Evolutionary conservation across 2,113 vertebrate genomes (phyloP).

Genomic region (Galbula dea): DNA sequence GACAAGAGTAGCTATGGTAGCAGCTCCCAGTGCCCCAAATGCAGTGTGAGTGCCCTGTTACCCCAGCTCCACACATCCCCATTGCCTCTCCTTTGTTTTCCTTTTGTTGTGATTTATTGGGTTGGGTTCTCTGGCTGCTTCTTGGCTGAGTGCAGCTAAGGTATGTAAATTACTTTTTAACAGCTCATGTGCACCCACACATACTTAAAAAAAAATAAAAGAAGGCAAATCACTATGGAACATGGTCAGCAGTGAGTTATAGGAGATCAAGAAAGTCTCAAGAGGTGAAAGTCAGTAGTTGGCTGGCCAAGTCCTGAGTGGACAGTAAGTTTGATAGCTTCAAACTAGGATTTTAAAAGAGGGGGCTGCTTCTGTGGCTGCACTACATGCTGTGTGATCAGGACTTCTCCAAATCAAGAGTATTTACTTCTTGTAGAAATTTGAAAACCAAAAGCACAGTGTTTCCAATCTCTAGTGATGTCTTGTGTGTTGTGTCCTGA

Average conservation of each 20-base stretch:
- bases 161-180: conserved; percentile 42
- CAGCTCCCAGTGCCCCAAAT: neutral
- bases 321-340: neutral
- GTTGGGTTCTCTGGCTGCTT: neutral
- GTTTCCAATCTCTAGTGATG: neutral
- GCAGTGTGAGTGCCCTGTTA: neutral
- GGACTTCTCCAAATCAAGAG: neutral
- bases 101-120: conserved; percentile 24
- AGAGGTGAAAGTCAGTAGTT: neutral
- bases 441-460: neutral
- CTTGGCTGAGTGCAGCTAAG: conserved; percentile 20
- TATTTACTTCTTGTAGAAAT: neutral
- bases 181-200: neutral
- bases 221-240: neutral
- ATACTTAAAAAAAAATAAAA: neutral
- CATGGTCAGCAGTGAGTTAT: neutral
- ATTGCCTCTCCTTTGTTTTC: neutral
- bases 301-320: neutral
- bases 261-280: neutral
- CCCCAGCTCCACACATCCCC: neutral
- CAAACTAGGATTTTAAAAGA: neutral
- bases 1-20: neutral
- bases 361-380: neutral
- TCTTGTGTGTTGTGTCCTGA: neutral
- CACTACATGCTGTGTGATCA: neutral